phyloP scores from a whole-genome alignment of 2,888 invertebrate species.

The Hypolimnas misippus region DNA sequence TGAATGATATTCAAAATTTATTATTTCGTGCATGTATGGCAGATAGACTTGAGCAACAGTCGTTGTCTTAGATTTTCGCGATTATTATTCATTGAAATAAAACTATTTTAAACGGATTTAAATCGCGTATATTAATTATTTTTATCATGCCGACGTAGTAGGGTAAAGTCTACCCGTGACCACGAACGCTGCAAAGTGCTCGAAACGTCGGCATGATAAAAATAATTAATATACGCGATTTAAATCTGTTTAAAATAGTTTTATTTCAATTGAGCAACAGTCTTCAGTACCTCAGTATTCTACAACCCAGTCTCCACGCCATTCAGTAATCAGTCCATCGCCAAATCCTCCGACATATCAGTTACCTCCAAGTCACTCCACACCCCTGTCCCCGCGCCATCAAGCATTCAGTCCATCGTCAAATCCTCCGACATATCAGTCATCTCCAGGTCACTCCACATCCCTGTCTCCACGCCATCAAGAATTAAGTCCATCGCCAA shows the following conservation, averaged over 20 bases:
- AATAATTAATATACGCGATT: too few species aligned
- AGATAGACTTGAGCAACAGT: constrained; percentile 17
- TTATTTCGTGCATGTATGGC: constrained; percentile 14
- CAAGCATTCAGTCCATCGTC: constrained; percentile 1
- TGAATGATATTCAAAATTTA: constrained; percentile 18
- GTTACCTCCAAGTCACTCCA: neutral
- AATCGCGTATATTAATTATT: too few species aligned
- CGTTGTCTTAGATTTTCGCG: too few species aligned
- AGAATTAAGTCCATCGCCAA: neutral
- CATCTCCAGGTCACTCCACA: neutral
- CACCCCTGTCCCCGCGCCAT: neutral
- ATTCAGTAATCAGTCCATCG: neutral
- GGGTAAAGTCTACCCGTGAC: too few species aligned
- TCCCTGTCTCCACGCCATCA: neutral
- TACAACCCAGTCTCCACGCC: neutral
- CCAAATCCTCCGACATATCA: neutral
- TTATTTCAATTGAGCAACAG: constrained; percentile 18
- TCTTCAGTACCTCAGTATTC: constrained; percentile 12
- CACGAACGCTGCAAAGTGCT: too few species aligned
- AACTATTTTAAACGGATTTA: too few species aligned
- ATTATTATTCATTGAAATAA: too few species aligned
- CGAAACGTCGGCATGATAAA: too few species aligned
- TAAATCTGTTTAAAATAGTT: too few species aligned
- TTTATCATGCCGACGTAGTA: too few species aligned
- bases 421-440: constrained; percentile 1